A percentile compares a stretch with the other conserved stretches of the same genome.
phyloP scores from a whole-genome alignment of 2,113 vertebrate species.

The Rattus norvegicus region DNA sequence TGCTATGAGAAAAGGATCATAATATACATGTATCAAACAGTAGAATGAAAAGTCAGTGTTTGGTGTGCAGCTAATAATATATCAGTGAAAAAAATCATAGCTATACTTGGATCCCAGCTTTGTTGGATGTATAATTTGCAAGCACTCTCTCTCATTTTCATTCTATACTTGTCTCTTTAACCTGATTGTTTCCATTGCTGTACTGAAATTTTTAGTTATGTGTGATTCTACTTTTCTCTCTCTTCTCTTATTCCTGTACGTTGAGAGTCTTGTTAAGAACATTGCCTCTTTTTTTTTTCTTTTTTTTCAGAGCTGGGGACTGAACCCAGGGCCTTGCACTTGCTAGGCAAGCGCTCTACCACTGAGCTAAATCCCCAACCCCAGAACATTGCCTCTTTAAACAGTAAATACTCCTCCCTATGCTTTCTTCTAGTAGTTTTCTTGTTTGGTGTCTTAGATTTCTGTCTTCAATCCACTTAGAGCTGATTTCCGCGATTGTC shows the following conservation, averaged over 20 bases:
- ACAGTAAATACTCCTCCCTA: no score
- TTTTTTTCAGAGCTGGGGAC: no score
- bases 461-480: neutral
- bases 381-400: neutral
- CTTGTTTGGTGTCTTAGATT: neutral
- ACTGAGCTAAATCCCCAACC: no score
- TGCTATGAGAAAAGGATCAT: neutral
- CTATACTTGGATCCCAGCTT: neutral
- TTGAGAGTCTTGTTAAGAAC: neutral
- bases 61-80: neutral
- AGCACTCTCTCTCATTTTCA: neutral
- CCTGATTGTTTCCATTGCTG: neutral
- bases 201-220: neutral
- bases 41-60: neutral
- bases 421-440: neutral
- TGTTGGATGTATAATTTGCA: neutral
- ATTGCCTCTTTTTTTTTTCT: neutral
- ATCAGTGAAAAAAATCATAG: neutral
- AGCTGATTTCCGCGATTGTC: neutral
- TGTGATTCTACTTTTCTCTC: neutral
- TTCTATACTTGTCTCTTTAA: neutral
- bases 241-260: neutral
- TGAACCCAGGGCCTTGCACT: no score
- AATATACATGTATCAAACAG: neutral
- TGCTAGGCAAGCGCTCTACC: no score